Conservation (phyloP, 2,888 invertebrate species). For the Ommatoiulus sabulosus region DNA sequence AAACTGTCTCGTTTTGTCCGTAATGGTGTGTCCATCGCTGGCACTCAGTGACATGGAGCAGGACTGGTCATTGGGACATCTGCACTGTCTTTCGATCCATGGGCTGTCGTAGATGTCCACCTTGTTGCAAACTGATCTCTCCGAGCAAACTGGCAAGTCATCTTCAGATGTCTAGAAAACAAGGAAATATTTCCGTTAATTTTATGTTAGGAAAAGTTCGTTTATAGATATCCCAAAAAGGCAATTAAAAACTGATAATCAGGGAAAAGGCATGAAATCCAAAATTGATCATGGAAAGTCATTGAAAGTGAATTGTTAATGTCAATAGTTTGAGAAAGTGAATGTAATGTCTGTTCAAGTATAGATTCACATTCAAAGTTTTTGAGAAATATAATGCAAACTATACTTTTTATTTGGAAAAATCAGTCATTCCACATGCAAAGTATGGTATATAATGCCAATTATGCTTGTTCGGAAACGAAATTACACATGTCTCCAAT, state of each 20-base stretch:
- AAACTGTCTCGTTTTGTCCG: constrained; percentile 69
- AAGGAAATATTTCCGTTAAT: neutral
- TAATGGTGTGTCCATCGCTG: constrained; percentile 77
- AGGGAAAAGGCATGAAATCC: too few relatives aligned
- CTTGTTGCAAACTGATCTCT: constrained; percentile 86
- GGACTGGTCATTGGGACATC: constrained; percentile 73
- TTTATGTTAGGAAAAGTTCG: neutral
- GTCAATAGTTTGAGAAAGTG: too few relatives aligned
- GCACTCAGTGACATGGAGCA: constrained; percentile 73
- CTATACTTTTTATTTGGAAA: too few relatives aligned
- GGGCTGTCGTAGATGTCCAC: constrained; percentile 88
- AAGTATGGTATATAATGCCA: too few relatives aligned
- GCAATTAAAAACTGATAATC: neutral
- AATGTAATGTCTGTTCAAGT: too few relatives aligned
- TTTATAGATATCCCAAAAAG: too few relatives aligned
- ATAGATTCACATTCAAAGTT: too few relatives aligned
- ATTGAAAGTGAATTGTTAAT: too few relatives aligned
- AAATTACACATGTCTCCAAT: too few relatives aligned
- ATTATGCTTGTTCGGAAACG: too few relatives aligned
- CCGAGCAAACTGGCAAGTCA: constrained; percentile 82
- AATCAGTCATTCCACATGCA: too few relatives aligned
- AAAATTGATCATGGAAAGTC: neutral
- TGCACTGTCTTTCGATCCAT: constrained; percentile 88
- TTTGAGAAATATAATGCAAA: too few relatives aligned
- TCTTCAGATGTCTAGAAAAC: constrained; percentile 78